Evolutionary conservation across 2,113 vertebrate species (phyloP).

Genomic region (Notiomystis cincta): DNA sequence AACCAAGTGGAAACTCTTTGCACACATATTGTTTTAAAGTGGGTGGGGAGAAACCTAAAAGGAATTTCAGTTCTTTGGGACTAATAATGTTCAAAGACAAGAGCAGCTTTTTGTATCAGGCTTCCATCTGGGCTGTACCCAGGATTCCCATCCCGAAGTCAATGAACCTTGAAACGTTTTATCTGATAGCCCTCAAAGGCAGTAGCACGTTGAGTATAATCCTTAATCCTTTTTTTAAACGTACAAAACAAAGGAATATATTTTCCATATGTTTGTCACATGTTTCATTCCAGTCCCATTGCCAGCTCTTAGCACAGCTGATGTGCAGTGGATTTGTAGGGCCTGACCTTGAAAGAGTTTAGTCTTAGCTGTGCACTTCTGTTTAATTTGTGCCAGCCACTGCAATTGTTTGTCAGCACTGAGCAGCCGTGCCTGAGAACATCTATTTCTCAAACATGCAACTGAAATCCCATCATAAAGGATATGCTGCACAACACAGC

Average conservation of each 20-base stretch:
- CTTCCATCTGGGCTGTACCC: slow-evolving; percentile 12
- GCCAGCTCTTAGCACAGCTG: background rate
- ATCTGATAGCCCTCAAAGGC: slow-evolving; percentile 29
- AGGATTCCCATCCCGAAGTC: slow-evolving; percentile 13
- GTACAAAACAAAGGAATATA: slow-evolving; percentile 10
- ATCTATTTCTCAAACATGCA: background rate
- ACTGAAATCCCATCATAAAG: background rate
- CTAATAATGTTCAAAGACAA: slow-evolving; percentile 39
- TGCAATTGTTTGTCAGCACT: background rate
- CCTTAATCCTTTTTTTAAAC: background rate
- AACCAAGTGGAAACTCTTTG: background rate
- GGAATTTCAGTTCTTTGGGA: slow-evolving; percentile 8
- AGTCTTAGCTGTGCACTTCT: background rate
- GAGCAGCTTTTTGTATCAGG: background rate
- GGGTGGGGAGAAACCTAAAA: background rate
- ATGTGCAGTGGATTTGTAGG: background rate
- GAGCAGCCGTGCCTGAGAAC: background rate
- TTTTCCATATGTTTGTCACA: slow-evolving; percentile 54
- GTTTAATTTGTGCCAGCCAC: background rate
- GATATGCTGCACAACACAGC: background rate
- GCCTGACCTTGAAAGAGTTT: background rate
- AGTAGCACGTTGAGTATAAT: background rate
- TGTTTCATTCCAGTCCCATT: background rate
- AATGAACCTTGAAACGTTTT: slow-evolving; percentile 11
- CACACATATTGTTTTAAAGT: background rate